Evolutionary conservation across 2,797 vertebrate genomes (phyloP), one percentile per base, ranked within the genome.

Genomic region (Epinephelus awoara): DNA sequence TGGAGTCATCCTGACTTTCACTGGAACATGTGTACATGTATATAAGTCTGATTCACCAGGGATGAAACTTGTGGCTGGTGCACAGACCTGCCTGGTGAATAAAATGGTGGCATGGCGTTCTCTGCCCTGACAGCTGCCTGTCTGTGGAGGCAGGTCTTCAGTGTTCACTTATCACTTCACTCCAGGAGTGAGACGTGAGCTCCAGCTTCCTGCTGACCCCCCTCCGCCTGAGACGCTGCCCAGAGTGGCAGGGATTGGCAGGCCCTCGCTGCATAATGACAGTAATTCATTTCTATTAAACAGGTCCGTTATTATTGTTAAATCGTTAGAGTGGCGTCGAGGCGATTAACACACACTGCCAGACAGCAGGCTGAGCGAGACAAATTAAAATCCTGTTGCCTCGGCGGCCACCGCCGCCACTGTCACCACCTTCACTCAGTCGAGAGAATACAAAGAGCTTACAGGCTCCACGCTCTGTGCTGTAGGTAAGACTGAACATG

Each of bases 231-330:
- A 62, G 44, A 4, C 49, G 2, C 15, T 54, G 54, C 85, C 84
- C 72, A 2, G 77, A 86, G 79, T 64, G 13, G 34, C 70, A 76
- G 84, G 84, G 87, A 92, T 85, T 92, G 88, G 90, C 93, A 92
- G 84, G 49, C 25, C 57, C 79, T 89, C 50, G 58, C 84, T 57
- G 68, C 51, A 50, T 91, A 93, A 93, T 90, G 88, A 93, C 8
- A 50, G 85, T 87, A 89, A 94, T 93, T 94, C 74, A 90, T 91
- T 92, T 94, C 80, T 91, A 91, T 92, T 91, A 93, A 94, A 92
- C 83, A 70, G 82, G 73, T 78, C 81, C 73, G 79, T 92, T 94
- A 90, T 94, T 93, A 89, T 87, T 91, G 91, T 91, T 83, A 87
- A 89, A 92, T 64, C 54, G 54, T 88, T 92, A 87, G 81, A 76